Evolutionary conservation across 2,888 invertebrate species (phyloP).

Genomic region (Rhamphomyia laevipes): DNA sequence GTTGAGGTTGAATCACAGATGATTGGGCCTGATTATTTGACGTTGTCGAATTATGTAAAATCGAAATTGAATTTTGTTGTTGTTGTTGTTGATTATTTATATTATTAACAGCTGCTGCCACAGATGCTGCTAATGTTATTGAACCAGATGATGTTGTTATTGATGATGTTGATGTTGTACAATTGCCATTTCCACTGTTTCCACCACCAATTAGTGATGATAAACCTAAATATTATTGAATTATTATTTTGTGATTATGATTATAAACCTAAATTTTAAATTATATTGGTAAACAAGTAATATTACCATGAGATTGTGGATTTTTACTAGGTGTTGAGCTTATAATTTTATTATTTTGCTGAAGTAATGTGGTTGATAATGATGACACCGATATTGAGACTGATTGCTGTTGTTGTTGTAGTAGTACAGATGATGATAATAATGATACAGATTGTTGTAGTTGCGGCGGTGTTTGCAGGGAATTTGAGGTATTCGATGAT

Average conservation of each 20-base stretch:
- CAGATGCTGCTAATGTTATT: constrained; percentile 19
- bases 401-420: constrained; percentile 13
- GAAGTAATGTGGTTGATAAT: constrained; percentile 2
- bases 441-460: constrained; percentile 31
- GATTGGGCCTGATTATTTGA: constrained; percentile 35
- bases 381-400: not conserved
- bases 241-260: too few species aligned
- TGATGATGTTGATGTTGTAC: constrained; percentile 14
- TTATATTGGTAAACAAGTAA: constrained; percentile 12
- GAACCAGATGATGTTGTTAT: constrained; percentile 23
- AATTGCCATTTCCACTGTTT: constrained; percentile 1
- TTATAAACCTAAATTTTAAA: too few species aligned
- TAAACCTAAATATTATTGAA: too few species aligned
- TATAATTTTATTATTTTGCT: constrained; percentile 23
- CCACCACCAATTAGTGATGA: not conserved
- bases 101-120: constrained; percentile 14
- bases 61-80: constrained; percentile 13
- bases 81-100: constrained; percentile 11
- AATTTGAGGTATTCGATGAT: constrained; percentile 17
- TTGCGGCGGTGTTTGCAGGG: constrained; percentile 15
- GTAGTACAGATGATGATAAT: constrained; percentile 12
- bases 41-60: constrained; percentile 12
- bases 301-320: constrained; percentile 22
- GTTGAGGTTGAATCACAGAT: constrained; percentile 35
- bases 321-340: constrained; percentile 39